These are phyloP conservation scores for Harpegnathos saltator DNA, from an alignment of 1,140 invertebrate species.

Conservation along the genomic window DNA sequence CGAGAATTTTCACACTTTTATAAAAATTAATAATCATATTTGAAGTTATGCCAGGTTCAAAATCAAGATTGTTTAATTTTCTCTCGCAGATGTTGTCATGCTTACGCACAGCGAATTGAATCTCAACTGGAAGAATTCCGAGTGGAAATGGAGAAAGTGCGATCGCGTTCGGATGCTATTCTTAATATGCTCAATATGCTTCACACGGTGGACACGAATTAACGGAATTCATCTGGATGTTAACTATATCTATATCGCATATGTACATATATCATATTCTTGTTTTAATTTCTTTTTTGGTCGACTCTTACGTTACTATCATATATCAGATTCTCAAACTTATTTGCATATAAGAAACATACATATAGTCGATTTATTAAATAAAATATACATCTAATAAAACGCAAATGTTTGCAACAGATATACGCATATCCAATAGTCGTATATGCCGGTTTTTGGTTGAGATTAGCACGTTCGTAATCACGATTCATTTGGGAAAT, in stretches of 20 bases:
- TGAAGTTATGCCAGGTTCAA: background rate
- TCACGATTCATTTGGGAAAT: too few relatives aligned
- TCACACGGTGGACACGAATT: constrained; percentile 73
- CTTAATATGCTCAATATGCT: constrained; percentile 78
- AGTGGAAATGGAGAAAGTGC: constrained; percentile 78
- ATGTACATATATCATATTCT: constrained; percentile 72
- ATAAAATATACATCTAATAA: constrained; percentile 65
- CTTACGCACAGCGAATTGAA: constrained; percentile 74
- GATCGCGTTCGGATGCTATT: constrained; percentile 76
- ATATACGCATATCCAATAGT: constrained; percentile 35
- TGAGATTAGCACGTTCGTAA: background rate
- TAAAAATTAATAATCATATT: background rate
- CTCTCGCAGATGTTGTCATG: constrained; percentile 73
- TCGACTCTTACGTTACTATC: constrained; percentile 30
- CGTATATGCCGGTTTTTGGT: constrained; percentile 13
- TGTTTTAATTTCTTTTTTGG: constrained; percentile 64
- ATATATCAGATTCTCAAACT: constrained; percentile 46
- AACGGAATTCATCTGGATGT: constrained; percentile 53
- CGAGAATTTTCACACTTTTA: background rate
- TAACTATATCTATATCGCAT: constrained; percentile 61
- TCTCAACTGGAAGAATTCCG: constrained; percentile 77
- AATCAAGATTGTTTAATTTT: constrained; percentile 7
- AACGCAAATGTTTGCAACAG: constrained; percentile 17
- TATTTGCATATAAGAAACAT: constrained; percentile 60
- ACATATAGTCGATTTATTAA: constrained; percentile 73